Conservation (phyloP, 2,888 invertebrate species). For the Leptinotarsa tumamoca region DNA sequence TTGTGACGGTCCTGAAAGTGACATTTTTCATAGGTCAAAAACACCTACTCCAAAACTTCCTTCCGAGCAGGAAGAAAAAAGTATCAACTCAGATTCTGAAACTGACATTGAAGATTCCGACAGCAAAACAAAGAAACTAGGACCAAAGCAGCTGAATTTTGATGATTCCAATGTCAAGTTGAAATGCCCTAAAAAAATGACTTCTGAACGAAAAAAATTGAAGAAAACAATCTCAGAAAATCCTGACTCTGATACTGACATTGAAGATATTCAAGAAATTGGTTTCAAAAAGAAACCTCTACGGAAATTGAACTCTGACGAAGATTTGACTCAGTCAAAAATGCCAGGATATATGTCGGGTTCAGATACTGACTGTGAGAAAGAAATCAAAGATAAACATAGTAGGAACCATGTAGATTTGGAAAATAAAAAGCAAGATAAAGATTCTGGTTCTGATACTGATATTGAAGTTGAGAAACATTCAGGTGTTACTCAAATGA, state of each 20-base stretch:
- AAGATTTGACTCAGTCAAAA: slow-evolving; percentile 16
- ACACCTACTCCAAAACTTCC: slow-evolving; percentile 10
- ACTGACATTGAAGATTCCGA: slow-evolving; percentile 28
- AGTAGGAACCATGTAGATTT: slow-evolving; percentile 13
- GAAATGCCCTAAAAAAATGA: background rate
- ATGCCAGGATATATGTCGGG: background rate
- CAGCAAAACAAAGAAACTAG: slow-evolving; percentile 4
- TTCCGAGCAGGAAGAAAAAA: background rate
- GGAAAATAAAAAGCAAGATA: slow-evolving; percentile 17
- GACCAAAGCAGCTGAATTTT: slow-evolving; percentile 21
- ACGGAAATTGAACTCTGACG: slow-evolving; percentile 36
- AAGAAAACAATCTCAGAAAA: slow-evolving; percentile 4
- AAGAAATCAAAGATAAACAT: slow-evolving; percentile 18
- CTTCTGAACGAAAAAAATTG: background rate
- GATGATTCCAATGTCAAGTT: slow-evolving; percentile 26
- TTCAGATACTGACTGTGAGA: slow-evolving; percentile 43
- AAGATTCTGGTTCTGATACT: slow-evolving; percentile 44
- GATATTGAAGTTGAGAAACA: slow-evolving; percentile 45
- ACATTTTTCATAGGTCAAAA: slow-evolving; percentile 10
- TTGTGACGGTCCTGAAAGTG: background rate
- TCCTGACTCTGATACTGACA: slow-evolving; percentile 43
- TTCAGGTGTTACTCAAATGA: slow-evolving; percentile 22
- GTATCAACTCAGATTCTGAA: slow-evolving; percentile 23
- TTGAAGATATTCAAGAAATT: slow-evolving; percentile 29
- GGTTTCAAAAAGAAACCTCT: slow-evolving; percentile 28